phyloP scores from a whole-genome alignment of 2,113 vertebrate species.

The Panthera uncia region DNA sequence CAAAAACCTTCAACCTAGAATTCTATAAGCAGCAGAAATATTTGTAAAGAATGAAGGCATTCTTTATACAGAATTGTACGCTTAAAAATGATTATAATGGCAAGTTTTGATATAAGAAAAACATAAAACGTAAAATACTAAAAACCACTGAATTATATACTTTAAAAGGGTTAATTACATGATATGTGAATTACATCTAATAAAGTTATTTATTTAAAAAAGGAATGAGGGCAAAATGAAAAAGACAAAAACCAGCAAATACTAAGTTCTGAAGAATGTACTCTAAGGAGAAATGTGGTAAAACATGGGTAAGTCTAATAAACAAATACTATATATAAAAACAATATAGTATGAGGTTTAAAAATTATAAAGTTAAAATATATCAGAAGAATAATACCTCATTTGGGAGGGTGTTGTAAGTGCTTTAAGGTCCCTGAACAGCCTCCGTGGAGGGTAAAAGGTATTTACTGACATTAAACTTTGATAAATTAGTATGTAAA shows the following conservation, averaged over 20 bases:
- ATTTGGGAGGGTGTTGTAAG: background rate
- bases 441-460: background rate
- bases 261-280: background rate
- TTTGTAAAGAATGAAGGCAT: background rate
- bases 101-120: background rate
- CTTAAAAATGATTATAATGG: background rate
- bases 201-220: background rate
- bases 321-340: background rate
- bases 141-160: background rate
- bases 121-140: background rate
- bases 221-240: background rate
- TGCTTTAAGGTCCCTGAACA: background rate
- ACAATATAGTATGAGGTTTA: background rate
- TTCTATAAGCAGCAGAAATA: background rate
- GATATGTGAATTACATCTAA: background rate
- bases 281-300: background rate
- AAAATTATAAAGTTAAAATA: conserved; percentile 19
- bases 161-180: background rate
- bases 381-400: background rate
- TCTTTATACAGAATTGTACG: background rate
- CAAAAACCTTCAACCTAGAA: background rate
- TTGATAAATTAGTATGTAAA: background rate
- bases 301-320: background rate
- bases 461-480: background rate
- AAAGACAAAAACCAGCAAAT: background rate